These are phyloP conservation scores for Hemaris fuciformis DNA, from an alignment of 2,888 invertebrate genomes.

Conservation along the genomic window DNA sequence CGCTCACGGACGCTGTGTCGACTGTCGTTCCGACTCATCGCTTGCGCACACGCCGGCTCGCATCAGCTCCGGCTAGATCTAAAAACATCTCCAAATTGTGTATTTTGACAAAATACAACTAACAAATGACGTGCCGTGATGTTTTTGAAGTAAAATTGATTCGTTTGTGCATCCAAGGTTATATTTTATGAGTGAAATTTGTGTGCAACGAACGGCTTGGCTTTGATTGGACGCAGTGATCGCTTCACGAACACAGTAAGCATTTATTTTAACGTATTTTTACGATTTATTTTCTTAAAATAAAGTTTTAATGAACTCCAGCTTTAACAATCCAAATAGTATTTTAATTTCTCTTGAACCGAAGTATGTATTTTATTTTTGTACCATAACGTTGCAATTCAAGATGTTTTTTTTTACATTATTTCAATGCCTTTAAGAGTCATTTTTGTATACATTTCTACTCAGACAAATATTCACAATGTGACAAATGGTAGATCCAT, in stretches of 20 bases:
- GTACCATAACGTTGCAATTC: too few relatives aligned
- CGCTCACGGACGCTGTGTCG: conserved; percentile 33
- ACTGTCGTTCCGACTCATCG: conserved; percentile 55
- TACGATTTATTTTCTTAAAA: too few relatives aligned
- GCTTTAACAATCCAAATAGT: too few relatives aligned
- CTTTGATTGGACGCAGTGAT: background rate
- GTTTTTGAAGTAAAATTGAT: background rate
- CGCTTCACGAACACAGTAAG: background rate
- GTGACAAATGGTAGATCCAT: too few relatives aligned
- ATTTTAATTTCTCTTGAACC: too few relatives aligned
- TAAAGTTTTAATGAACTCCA: too few relatives aligned
- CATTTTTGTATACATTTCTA: too few relatives aligned
- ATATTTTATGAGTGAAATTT: conserved; percentile 14
- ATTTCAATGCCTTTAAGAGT: too few relatives aligned
- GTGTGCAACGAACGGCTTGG: background rate
- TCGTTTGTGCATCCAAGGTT: conserved; percentile 16
- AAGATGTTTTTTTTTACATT: too few relatives aligned
- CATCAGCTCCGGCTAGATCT: background rate
- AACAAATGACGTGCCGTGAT: background rate
- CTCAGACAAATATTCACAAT: too few relatives aligned
- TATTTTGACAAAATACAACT: background rate
- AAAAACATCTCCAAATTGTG: background rate
- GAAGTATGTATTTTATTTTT: too few relatives aligned
- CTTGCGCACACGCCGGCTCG: conserved; percentile 28
- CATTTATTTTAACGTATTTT: background rate